Evolutionary conservation across 2,797 vertebrate genomes (phyloP), one percentile per base, ranked within the genome.

Genomic region (Sternotherus odoratus): DNA sequence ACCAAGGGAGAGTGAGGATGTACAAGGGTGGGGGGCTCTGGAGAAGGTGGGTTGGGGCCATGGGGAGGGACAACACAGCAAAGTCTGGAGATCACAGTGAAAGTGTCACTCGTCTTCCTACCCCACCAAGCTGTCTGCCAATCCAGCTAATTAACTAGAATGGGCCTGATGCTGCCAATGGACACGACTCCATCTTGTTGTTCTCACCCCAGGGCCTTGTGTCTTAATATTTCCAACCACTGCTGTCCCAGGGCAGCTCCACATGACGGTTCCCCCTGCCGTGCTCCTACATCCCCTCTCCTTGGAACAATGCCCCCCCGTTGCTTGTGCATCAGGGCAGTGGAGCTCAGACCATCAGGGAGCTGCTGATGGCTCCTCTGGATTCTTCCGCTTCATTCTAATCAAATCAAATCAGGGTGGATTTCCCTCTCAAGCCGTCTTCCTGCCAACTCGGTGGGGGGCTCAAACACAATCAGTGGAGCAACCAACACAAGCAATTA

Each of bases 361-460:
- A 1, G 0, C 78, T 54, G 75, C 82, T 91, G 33, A 28, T 51
- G 82, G 49, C 49, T 79, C 39, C 54, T 82, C 79, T 1, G 15
- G n/a, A 19, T 85, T 91, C 94, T 95, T 94, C 93, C 7, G 0
- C 82, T 91, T 66, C n/a, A 12, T 69, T 69, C 54, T 86, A 74
- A 85, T 81, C 86, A 85, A 79, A 69, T 63, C 93, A 30, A 66
- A 69, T 19, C 77, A 93, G 80, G 82, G 92, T 3, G 9, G 46
- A 87, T 91, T 94, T 92, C 85, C 85, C 91, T 92, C 69, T 77
- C 0, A 0, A 85, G 69, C 16, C 2, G 0, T 92, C 77, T 93
- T 87, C 79, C 82, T 94, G 90, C 51, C 79, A 10, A 79, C 83
- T 56, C 46, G 1, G 85, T 1, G 1, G 54, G 79, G 77, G 89